Conservation (phyloP, 1,140 invertebrate species). For the Apocrypta bakeri region DNA sequence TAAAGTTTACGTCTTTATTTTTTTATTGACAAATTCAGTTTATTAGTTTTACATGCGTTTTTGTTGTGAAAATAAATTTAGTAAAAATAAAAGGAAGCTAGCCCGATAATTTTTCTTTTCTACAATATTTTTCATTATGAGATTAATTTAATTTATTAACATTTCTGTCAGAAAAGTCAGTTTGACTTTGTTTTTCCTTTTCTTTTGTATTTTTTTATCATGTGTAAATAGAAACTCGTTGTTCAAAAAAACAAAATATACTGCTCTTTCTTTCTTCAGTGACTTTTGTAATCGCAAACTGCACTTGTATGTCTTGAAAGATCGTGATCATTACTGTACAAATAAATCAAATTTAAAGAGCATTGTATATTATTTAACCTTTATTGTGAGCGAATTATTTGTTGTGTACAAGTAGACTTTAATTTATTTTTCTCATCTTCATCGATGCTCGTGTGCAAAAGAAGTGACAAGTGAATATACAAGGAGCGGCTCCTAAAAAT, state of each 20-base stretch:
- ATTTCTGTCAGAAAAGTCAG: constrained; percentile 24
- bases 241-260: constrained; percentile 15
- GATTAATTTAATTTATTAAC: constrained; percentile 46
- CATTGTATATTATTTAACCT: constrained; percentile 51
- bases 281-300: constrained; percentile 48
- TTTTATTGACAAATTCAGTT: constrained; percentile 24
- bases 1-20: constrained; percentile 43
- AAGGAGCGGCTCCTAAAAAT: constrained; percentile 43
- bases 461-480: neutral
- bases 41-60: constrained; percentile 10
- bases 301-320: constrained; percentile 47
- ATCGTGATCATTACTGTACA: constrained; percentile 47
- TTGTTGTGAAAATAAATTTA: neutral
- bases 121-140: constrained; percentile 25
- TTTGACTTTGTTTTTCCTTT: constrained; percentile 35
- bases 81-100: constrained; percentile 13
- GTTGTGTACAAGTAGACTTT: constrained; percentile 45
- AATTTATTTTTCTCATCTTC: constrained; percentile 44
- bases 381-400: constrained; percentile 44
- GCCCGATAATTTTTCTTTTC: neutral
- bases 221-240: constrained; percentile 49
- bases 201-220: constrained; percentile 39
- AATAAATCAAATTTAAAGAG: constrained; percentile 46
- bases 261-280: constrained; percentile 40
- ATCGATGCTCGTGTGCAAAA: constrained; percentile 36